Conservation (phyloP, 35 echinoderm and acorn worm species). For the Ophioderma brevispina region DNA sequence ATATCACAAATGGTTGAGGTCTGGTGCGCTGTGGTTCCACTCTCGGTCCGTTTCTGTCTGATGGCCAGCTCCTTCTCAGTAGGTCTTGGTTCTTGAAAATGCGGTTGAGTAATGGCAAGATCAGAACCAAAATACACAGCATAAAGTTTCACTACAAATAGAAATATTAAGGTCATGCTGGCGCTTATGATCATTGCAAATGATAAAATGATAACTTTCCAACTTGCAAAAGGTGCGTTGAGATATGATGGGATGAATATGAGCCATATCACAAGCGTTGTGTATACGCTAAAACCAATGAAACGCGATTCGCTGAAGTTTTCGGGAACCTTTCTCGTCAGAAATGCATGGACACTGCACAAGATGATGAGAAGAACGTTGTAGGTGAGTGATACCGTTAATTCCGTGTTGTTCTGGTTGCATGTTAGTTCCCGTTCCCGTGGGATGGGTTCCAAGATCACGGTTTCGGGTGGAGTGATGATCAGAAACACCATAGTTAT, state of each 20-base stretch:
- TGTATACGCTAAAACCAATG: conserved; percentile 76
- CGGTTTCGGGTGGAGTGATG: background rate
- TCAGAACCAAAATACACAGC: background rate
- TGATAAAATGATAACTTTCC: background rate
- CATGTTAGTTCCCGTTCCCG: conserved; percentile 19
- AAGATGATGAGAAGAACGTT: conserved; percentile 42
- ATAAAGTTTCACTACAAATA: conserved; percentile 13
- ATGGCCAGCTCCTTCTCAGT: too few relatives aligned
- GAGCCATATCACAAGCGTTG: conserved; percentile 53
- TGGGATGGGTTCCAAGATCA: background rate
- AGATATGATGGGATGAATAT: conserved; percentile 41
- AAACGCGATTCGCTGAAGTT: conserved; percentile 81
- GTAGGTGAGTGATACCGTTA: background rate
- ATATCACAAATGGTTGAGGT: too few relatives aligned
- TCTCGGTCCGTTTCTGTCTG: too few relatives aligned
- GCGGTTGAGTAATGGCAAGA: too few relatives aligned
- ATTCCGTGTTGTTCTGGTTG: background rate
- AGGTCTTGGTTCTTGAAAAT: too few relatives aligned
- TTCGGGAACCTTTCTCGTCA: conserved; percentile 42
- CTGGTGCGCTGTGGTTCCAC: too few relatives aligned
- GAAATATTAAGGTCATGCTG: background rate
- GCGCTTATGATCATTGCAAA: background rate
- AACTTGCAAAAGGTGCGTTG: background rate
- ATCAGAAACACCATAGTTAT: background rate
- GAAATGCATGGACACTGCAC: conserved; percentile 59